Conservation (phyloP, 1,140 invertebrate species). For the Drosophila grimshawi region DNA sequence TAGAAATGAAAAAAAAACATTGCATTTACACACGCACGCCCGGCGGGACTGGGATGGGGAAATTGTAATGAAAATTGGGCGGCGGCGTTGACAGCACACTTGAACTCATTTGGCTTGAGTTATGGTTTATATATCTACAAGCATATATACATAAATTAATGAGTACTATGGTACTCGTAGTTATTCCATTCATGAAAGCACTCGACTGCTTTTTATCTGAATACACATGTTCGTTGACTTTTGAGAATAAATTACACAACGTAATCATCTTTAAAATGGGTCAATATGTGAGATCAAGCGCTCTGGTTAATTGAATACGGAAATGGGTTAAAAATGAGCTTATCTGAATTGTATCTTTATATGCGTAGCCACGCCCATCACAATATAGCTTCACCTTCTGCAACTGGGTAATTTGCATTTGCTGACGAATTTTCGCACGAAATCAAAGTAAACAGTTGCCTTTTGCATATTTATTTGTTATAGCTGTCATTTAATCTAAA, state of each 20-base stretch:
- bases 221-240: conserved; percentile 2
- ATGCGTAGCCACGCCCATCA: not conserved
- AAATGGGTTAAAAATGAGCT: conserved; percentile 19
- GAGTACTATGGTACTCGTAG: not conserved
- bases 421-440: conserved; percentile 30
- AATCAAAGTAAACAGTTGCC: conserved; percentile 47
- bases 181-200: conserved; percentile 34
- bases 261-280: conserved; percentile 34
- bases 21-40: conserved; percentile 45
- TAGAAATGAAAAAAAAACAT: conserved; percentile 21
- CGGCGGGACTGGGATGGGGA: not conserved
- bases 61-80: conserved; percentile 20
- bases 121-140: conserved; percentile 12
- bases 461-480: conserved; percentile 40
- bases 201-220: not conserved
- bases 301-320: conserved; percentile 25
- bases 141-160: not conserved
- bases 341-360: not conserved
- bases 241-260: conserved; percentile 33
- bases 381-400: not conserved
- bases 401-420: not conserved
- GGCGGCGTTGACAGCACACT: conserved; percentile 49
- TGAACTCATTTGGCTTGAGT: conserved; percentile 62
- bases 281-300: conserved; percentile 46
- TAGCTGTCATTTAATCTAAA: conserved; percentile 47